A percentile compares a stretch with the other conserved stretches of the same genome.
These are phyloP conservation scores for Altica lythri DNA, from an alignment of 2,888 invertebrate genomes.

Conservation along the genomic window DNA sequence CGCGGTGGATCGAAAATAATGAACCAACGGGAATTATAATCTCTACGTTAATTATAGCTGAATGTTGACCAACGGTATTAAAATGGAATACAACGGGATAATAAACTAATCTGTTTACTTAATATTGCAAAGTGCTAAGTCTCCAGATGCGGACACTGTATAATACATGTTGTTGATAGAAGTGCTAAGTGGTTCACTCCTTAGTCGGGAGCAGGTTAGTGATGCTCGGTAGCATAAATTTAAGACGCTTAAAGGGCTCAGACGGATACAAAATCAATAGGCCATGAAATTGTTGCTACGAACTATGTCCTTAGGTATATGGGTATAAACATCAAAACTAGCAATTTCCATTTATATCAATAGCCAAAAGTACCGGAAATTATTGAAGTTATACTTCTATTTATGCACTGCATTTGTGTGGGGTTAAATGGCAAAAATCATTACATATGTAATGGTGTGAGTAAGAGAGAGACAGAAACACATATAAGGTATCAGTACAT, in stretches of 20 bases:
- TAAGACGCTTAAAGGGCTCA: constrained; percentile 24
- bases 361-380: too few species aligned
- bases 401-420: too few species aligned
- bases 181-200: constrained; percentile 28
- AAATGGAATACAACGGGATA: constrained; percentile 51
- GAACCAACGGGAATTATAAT: constrained; percentile 50
- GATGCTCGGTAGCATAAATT: constrained; percentile 30
- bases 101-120: constrained; percentile 55
- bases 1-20: constrained; percentile 36
- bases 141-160: constrained; percentile 39
- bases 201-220: constrained; percentile 31
- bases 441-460: too few species aligned
- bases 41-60: constrained; percentile 53
- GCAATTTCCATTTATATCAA: too few species aligned
- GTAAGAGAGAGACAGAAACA: too few species aligned
- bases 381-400: too few species aligned
- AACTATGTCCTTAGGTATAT: too few species aligned
- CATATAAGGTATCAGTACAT: too few species aligned
- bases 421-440: too few species aligned
- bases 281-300: constrained; percentile 8
- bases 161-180: constrained; percentile 35
- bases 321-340: too few species aligned
- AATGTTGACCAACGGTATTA: constrained; percentile 55
- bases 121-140: constrained; percentile 49
- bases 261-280: constrained; percentile 13